phyloP scores from a whole-genome alignment of 2,113 vertebrate species.

The Formicarius rufipectus region DNA sequence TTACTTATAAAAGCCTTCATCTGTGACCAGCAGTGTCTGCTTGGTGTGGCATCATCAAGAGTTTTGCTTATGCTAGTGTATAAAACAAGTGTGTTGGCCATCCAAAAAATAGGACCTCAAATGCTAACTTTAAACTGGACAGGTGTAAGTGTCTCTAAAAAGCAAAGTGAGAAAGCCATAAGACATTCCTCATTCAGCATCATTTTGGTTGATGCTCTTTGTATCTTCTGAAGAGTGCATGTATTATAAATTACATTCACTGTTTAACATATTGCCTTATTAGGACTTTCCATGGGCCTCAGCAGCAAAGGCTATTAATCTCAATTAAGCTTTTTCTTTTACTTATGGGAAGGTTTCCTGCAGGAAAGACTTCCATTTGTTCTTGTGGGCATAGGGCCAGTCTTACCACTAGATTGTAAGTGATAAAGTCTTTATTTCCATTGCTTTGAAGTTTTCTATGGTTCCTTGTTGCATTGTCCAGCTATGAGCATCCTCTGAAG shows the following conservation, averaged over 20 bases:
- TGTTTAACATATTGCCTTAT: background rate
- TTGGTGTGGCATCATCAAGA: background rate
- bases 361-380: background rate
- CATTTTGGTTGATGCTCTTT: background rate
- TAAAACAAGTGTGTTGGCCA: background rate
- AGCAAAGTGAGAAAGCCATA: background rate
- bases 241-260: background rate
- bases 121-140: background rate
- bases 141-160: background rate
- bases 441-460: background rate
- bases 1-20: background rate
- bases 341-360: background rate
- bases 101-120: background rate
- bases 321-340: background rate
- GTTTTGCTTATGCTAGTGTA: background rate
- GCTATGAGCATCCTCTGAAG: background rate
- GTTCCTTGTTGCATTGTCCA: background rate
- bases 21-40: background rate
- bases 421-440: background rate
- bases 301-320: background rate
- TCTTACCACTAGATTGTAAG: background rate
- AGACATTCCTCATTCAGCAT: background rate
- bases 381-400: background rate
- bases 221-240: background rate
- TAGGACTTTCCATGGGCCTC: background rate